phyloP scores from a whole-genome alignment of 2,797 vertebrate genomes.

The Darevskia mixta region DNA sequence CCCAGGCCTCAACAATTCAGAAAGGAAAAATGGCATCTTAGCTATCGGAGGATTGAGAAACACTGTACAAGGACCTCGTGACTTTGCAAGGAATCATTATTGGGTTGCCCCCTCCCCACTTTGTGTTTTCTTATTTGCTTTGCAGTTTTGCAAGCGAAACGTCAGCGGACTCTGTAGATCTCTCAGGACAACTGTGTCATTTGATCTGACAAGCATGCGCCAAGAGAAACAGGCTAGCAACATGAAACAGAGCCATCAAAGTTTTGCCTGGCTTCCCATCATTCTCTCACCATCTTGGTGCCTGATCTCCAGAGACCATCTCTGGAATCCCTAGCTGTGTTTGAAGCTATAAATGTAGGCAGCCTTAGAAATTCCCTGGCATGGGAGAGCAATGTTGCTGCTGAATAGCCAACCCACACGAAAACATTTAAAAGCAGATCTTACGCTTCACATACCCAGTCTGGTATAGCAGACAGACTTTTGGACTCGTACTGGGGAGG shows the following conservation, averaged over 20 bases:
- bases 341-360: slow-evolving; percentile 53
- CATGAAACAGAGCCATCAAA: slow-evolving; percentile 58
- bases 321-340: slow-evolving; percentile 69
- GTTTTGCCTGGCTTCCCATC: slow-evolving; percentile 58
- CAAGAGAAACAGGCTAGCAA: slow-evolving; percentile 61
- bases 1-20: not conserved
- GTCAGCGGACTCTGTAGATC: slow-evolving; percentile 62
- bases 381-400: slow-evolving; percentile 24
- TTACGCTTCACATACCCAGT: slow-evolving; percentile 44
- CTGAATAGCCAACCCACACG: slow-evolving; percentile 23
- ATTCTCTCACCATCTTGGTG: not conserved
- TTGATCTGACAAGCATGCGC: slow-evolving; percentile 60
- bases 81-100: not conserved
- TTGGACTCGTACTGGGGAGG: not conserved
- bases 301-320: slow-evolving; percentile 52
- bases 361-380: slow-evolving; percentile 43
- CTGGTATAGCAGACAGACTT: too few species aligned
- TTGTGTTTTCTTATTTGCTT: slow-evolving; percentile 27
- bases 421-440: not conserved
- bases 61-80: not conserved
- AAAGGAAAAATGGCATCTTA: not conserved
- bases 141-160: slow-evolving; percentile 30
- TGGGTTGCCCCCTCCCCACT: too few species aligned
- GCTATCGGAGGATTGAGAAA: not conserved
- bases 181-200: slow-evolving; percentile 48